phyloP scores from a whole-genome alignment of 2,888 invertebrate species.

The Drosophila greeni region DNA sequence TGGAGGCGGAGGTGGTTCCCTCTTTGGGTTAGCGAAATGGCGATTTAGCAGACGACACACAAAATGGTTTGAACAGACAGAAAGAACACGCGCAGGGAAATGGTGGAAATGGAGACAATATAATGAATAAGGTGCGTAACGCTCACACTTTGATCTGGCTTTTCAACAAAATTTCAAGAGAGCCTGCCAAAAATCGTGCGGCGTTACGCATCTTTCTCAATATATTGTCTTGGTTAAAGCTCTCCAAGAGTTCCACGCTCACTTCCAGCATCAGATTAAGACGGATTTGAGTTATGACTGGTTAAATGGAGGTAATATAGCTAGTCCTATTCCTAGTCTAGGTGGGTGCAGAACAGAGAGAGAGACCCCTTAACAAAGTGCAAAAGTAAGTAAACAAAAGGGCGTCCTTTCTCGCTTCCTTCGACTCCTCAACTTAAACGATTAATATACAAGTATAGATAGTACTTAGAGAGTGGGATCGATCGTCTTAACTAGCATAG shows the following conservation, averaged over 20 bases:
- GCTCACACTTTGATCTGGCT: not conserved
- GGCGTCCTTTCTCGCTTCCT: constrained; percentile 1
- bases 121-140: not conserved
- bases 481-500: constrained; percentile 28
- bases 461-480: constrained; percentile 13
- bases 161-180: not conserved
- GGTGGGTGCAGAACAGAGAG: constrained; percentile 22
- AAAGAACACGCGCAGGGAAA: constrained; percentile 12
- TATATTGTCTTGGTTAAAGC: not conserved
- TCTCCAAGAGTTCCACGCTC: not conserved
- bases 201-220: not conserved
- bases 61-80: constrained; percentile 25
- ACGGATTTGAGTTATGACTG: constrained; percentile 26
- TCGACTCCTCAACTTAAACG: constrained; percentile 20
- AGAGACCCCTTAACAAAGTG: constrained; percentile 32
- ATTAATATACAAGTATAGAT: not conserved
- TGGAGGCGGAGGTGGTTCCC: constrained; percentile 21
- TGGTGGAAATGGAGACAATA: not conserved
- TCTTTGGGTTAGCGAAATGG: constrained; percentile 6
- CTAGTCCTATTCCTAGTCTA: constrained; percentile 36
- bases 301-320: constrained; percentile 8
- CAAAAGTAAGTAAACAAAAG: constrained; percentile 20
- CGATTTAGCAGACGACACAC: constrained; percentile 35
- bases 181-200: not conserved
- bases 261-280: constrained; percentile 26